Percentiles rank a stretch among this genome's conserved stretches.
Evolutionary conservation across 1,140 invertebrate genomes (phyloP).

Genomic region (Diorhabda carinulata): DNA sequence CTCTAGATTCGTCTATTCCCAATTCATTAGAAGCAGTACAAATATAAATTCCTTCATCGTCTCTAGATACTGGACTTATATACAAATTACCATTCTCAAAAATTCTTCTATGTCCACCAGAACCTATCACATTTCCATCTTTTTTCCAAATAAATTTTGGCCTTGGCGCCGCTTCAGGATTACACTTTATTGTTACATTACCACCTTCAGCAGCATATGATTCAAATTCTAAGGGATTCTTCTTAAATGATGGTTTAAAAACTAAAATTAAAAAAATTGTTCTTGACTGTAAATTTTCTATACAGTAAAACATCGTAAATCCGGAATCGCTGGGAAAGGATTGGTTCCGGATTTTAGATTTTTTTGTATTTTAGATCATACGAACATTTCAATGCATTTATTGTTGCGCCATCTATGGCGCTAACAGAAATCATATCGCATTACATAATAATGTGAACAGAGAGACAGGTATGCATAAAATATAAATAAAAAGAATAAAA

Average conservation of each 20-base stretch:
- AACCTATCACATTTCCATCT: constrained; percentile 74
- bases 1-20: constrained; percentile 75
- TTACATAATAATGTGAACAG: no score
- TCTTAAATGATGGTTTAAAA: constrained; percentile 85
- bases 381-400: no score
- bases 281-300: no score
- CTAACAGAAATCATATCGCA: no score
- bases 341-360: no score
- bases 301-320: no score
- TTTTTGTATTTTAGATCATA: no score
- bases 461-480: neutral
- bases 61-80: constrained; percentile 79
- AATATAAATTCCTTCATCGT: constrained; percentile 85
- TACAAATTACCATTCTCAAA: constrained; percentile 79
- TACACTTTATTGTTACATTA: constrained; percentile 87
- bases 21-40: constrained; percentile 83
- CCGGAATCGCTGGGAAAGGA: no score
- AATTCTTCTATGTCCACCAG: constrained; percentile 74
- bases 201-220: constrained; percentile 86
- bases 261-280: constrained; percentile 50
- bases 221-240: constrained; percentile 80
- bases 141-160: constrained; percentile 90
- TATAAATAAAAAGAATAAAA: no score
- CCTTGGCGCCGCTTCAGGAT: constrained; percentile 89
- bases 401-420: no score